Conservation (phyloP, 2,888 invertebrate species). For the Chrysolina haemoptera region DNA sequence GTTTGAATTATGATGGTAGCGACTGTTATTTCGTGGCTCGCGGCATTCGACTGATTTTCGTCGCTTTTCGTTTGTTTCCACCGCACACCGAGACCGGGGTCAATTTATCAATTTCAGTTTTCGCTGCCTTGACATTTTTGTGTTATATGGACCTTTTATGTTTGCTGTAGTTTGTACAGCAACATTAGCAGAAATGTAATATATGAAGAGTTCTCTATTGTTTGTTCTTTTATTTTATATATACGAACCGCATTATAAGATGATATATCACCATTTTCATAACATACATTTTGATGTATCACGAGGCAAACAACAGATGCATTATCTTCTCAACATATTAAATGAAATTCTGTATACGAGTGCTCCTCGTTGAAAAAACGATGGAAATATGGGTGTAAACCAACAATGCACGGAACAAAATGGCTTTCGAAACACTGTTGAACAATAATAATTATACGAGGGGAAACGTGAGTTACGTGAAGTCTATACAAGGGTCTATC, state of each 20-base stretch:
- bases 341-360: slow-evolving; percentile 49
- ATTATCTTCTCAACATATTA: slow-evolving; percentile 58
- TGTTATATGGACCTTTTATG: slow-evolving; percentile 60
- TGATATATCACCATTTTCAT: slow-evolving; percentile 58
- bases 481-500: no score
- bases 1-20: slow-evolving; percentile 52
- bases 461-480: background rate
- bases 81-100: slow-evolving; percentile 51
- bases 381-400: slow-evolving; percentile 21
- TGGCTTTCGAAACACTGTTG: background rate
- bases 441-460: background rate
- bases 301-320: slow-evolving; percentile 56
- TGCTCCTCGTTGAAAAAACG: slow-evolving; percentile 19
- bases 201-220: slow-evolving; percentile 61
- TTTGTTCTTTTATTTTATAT: slow-evolving; percentile 60
- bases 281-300: slow-evolving; percentile 58
- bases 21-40: slow-evolving; percentile 52
- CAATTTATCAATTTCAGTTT: slow-evolving; percentile 64
- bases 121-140: slow-evolving; percentile 59
- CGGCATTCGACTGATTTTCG: slow-evolving; percentile 54
- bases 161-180: slow-evolving; percentile 60
- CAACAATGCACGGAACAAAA: background rate
- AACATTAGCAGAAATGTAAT: slow-evolving; percentile 62
- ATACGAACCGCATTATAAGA: slow-evolving; percentile 58
- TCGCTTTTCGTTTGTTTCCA: slow-evolving; percentile 54